Evolutionary conservation across 2,888 invertebrate genomes (phyloP), one percentile per base, ranked within the genome.

Genomic region (Osmoderma eremita): DNA sequence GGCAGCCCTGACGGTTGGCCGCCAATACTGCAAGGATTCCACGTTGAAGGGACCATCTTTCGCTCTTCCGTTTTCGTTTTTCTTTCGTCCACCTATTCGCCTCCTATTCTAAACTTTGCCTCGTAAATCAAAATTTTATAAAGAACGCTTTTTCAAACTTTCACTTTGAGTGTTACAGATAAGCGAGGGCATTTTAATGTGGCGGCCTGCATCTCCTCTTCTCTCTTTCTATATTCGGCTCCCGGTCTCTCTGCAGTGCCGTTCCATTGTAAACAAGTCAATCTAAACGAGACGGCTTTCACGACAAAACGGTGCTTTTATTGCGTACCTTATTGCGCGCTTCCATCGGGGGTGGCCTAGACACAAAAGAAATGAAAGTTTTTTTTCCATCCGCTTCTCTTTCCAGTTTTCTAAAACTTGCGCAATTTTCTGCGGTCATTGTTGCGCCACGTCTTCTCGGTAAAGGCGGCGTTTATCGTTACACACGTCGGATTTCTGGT

Each of bases 61-160:
- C 15, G 24, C 30, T 42, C 42, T 58, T 45, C 58, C 41, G n/a
- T 24, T 13, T 17, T 45, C 58, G 13, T 58, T 22, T 58, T 58
- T 58, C 30, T 22, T 41, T 41, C 41, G 56, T 20, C 39, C 13
- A 13, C 45, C 30, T 58, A 45, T 30, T 45, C 30, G 42, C 42
- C 38, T 48, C 53, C 69, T 64, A 69, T 70, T 63, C 70, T 66
- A 75, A 78, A 70, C 63, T 67, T 65, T 63, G 48, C 65, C 69
- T 69, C 79, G 74, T 81, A 81, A 81, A 81, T 81, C 81, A 81
- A 80, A 78, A 78, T 80, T 79, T n/a, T 77, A 78, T 78, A 78
- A 75, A 80, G 78, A 78, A 76, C 76, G 76, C 77, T 78, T 79
- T 79, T 79, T 77, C 75, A 79, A 58, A 80, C 80, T 81, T 81